phyloP scores from a whole-genome alignment of 2,797 vertebrate species.

The Novumbra hubbsi region DNA sequence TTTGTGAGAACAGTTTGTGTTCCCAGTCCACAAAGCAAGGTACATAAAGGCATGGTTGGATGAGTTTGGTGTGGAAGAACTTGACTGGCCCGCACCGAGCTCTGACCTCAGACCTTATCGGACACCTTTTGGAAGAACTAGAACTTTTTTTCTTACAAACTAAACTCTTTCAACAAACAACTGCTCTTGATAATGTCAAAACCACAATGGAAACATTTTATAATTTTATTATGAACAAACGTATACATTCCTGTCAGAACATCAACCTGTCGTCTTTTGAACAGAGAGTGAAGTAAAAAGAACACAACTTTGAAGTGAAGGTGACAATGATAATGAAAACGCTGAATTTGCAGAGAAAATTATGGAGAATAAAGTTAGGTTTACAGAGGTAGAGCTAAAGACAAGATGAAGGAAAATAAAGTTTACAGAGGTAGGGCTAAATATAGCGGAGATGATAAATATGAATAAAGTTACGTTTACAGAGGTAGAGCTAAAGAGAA shows the following conservation, averaged over 20 bases:
- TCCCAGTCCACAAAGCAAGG: no score
- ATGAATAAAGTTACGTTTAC: no score
- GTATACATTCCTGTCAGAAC: constrained; percentile 12
- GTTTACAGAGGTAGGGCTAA: not conserved
- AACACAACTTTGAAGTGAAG: constrained; percentile 1
- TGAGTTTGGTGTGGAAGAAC: no score
- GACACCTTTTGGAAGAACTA: no score
- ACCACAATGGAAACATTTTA: not conserved
- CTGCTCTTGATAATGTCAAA: not conserved
- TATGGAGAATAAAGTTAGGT: no score
- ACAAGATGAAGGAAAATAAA: constrained; percentile 8
- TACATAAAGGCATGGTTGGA: no score
- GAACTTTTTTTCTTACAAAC: not conserved
- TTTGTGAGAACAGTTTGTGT: no score
- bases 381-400: no score
- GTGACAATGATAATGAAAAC: constrained; percentile 16
- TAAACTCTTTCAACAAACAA: not conserved
- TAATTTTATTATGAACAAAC: constrained; percentile 12
- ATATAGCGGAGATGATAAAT: constrained; percentile 24
- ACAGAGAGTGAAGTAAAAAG: not conserved
- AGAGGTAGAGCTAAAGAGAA: no score
- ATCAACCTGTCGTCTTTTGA: constrained; percentile 2
- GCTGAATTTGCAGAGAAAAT: no score
- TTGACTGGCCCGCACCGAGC: no score
- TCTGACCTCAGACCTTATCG: no score